Percentiles rank a stretch among this genome's conserved stretches.
Conservation (phyloP, 2,888 invertebrate genomes). For the Zootermopsis nevadensis region DNA sequence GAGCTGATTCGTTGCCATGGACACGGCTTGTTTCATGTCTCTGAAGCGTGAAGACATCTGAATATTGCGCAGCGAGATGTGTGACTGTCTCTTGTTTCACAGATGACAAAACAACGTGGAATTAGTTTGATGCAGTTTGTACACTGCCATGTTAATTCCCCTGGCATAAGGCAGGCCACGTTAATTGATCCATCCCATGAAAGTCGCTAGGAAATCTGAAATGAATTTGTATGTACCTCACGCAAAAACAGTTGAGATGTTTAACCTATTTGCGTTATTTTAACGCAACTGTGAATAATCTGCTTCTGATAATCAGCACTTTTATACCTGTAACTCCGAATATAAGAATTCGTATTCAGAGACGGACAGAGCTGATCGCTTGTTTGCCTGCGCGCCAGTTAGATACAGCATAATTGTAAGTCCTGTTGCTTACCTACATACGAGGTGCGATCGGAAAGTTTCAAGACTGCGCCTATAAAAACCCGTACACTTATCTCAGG, state of each 20-base stretch:
- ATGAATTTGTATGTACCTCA: neutral
- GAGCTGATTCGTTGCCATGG: slow-evolving; percentile 46
- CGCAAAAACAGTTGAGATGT: neutral
- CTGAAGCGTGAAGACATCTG: slow-evolving; percentile 45
- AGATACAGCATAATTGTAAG: too few relatives aligned
- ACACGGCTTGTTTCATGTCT: slow-evolving; percentile 47
- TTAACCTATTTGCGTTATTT: neutral
- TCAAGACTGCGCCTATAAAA: too few relatives aligned
- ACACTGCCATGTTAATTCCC: slow-evolving; percentile 29
- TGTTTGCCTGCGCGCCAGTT: too few relatives aligned
- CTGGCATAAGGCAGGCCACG: slow-evolving; percentile 14
- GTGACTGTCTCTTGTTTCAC: neutral
- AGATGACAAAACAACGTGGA: slow-evolving; percentile 3
- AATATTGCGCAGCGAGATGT: slow-evolving; percentile 18
- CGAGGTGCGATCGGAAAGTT: too few relatives aligned
- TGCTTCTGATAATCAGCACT: neutral
- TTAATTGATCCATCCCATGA: slow-evolving; percentile 22
- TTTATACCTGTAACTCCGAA: too few relatives aligned
- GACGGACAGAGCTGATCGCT: too few relatives aligned
- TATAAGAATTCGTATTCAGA: too few relatives aligned
- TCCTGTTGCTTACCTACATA: too few relatives aligned
- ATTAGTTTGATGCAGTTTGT: neutral
- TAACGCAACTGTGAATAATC: neutral
- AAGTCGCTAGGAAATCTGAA: neutral
- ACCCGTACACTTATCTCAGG: too few relatives aligned